Percentiles rank a stretch among this genome's conserved stretches.
phyloP scores from a whole-genome alignment of 1,140 invertebrate genomes.

The Panagrolaimus sp. region DNA sequence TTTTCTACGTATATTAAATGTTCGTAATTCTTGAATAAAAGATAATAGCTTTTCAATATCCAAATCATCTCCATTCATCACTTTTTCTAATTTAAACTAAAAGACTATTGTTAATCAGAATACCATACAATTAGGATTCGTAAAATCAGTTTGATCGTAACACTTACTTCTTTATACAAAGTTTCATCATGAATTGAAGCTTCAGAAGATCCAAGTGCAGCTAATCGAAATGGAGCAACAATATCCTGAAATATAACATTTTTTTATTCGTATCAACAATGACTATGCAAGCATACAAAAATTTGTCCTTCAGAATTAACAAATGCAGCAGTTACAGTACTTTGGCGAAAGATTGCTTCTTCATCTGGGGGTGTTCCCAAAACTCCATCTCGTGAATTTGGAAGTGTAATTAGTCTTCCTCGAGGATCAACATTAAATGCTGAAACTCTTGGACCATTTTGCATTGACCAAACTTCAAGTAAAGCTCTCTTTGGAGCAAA shows the following conservation, averaged over 20 bases:
- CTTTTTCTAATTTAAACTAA: neutral
- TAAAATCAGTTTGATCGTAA: too few species aligned
- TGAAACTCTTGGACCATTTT: slow-evolving; percentile 44
- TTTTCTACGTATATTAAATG: neutral
- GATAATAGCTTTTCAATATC: slow-evolving; percentile 28
- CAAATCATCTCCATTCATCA: neutral
- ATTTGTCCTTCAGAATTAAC: slow-evolving; percentile 33
- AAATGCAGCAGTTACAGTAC: slow-evolving; percentile 26
- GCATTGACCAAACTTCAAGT: slow-evolving; percentile 46
- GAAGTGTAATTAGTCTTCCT: slow-evolving; percentile 34
- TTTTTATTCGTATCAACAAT: neutral
- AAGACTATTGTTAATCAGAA: too few species aligned
- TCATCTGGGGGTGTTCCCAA: slow-evolving; percentile 22
- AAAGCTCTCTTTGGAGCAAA: slow-evolving; percentile 41
- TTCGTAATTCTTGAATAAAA: slow-evolving; percentile 25
- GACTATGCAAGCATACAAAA: slow-evolving; percentile 21
- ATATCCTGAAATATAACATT: slow-evolving; percentile 27
- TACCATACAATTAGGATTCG: too few species aligned
- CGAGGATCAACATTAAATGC: slow-evolving; percentile 42
- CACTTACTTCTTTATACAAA: slow-evolving; percentile 39
- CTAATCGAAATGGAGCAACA: slow-evolving; percentile 45
- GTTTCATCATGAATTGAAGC: slow-evolving; percentile 40
- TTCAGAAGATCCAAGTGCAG: slow-evolving; percentile 34
- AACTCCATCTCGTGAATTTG: slow-evolving; percentile 17
- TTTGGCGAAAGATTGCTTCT: neutral